Base-by-base conservation (phyloP, 2,113 vertebrate species). In the Oxygymnocypris stewartii region DNA sequence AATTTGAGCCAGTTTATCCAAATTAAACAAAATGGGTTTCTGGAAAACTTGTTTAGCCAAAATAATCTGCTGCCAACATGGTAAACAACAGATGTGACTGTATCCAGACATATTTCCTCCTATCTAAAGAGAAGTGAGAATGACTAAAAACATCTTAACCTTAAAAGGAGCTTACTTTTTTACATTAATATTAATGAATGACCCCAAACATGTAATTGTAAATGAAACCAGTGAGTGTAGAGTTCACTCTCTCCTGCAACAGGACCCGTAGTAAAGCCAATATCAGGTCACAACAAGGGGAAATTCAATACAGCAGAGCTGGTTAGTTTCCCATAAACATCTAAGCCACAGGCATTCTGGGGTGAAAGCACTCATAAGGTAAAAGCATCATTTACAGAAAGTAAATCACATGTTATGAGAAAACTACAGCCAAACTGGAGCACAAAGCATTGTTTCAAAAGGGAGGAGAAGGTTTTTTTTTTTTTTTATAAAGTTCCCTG, bases 271-370 rank as follows among this genome's bases (percentile, higher is more conserved):
- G 12, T 31, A 83, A 23, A 44, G 12, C 57, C 51, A 37, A 65
- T 47, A 85, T 87, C 75, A 74, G 37, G 16, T 87, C 79, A 79
- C 84, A n/a, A 57, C 51, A 14, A 28, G 14, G 80, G 31, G 88
- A 89, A 84, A 87, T 84, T 63, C 25, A 85, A 85, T 83, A 85
- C 54, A 61, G 54, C 20, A 31, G 51, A 79, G 61, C 51, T 63
- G 31, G 47, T 73, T 74, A 73, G 49, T 37, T 82, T 87, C 67
- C 23, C 75, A 35, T 63, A 82, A 88, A 82, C 14, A 71, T 77
- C 59, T 67, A 12, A 84, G 82, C 88, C 85, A 82, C 83, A 78
- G 61, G 78, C 74, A 89, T 69, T 71, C 28, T 49, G 73, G 51
- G 63, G 49, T 37, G 35, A 71, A 75, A 85, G 77, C 77, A 31